phyloP scores from a whole-genome alignment of 2,113 vertebrate species.

The Pristiophorus japonicus region DNA sequence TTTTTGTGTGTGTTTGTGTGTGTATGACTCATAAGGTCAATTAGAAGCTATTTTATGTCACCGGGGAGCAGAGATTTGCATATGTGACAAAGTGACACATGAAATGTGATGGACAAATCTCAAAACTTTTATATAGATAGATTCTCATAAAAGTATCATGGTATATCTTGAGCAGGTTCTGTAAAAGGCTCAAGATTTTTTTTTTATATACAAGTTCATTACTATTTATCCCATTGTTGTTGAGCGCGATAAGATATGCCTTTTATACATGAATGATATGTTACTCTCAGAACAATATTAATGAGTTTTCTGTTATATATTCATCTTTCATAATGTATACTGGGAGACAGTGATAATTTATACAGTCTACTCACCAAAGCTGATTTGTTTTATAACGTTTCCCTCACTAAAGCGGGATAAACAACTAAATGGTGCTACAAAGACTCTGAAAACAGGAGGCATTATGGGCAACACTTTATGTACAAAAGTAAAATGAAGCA shows the following conservation, averaged over 20 bases:
- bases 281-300: neutral
- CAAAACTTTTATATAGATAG: neutral
- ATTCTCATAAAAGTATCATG: neutral
- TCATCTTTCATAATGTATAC: neutral
- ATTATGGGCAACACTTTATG: slow-evolving; percentile 6
- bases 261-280: neutral
- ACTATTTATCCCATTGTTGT: neutral
- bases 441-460: neutral
- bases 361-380: neutral
- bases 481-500: slow-evolving; percentile 26
- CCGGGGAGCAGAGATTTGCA: neutral
- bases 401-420: slow-evolving; percentile 12
- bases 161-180: neutral
- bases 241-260: neutral
- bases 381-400: neutral
- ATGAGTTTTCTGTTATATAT: neutral
- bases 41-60: neutral
- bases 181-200: neutral
- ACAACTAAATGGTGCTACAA: neutral
- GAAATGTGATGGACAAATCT: neutral
- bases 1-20: neutral
- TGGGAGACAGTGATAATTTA: slow-evolving; percentile 11
- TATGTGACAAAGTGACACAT: neutral
- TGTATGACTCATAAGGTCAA: neutral
- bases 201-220: neutral